Evolutionary conservation across 2,113 vertebrate genomes (phyloP).

Genomic region (Pluvianellus socialis): DNA sequence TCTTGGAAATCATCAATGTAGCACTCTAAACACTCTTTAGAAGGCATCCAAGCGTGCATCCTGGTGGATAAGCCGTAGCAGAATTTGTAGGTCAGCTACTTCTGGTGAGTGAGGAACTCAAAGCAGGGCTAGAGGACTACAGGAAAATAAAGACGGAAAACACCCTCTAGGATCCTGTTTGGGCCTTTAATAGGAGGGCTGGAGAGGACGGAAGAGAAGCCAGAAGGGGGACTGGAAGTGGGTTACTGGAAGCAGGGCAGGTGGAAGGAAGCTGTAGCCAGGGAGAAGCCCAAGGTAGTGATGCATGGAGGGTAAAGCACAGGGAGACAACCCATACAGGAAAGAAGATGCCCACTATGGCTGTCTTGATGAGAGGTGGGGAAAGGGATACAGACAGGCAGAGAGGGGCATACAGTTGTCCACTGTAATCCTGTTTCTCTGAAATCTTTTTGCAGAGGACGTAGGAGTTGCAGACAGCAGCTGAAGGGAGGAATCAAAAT

Average conservation of each 20-base stretch:
- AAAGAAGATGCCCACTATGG: not conserved
- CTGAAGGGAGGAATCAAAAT: not conserved
- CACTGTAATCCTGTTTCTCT: not conserved
- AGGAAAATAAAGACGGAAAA: not conserved
- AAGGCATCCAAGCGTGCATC: not conserved
- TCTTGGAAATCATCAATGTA: not conserved
- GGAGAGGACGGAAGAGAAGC: not conserved
- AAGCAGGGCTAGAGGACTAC: not conserved
- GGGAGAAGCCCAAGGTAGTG: not conserved
- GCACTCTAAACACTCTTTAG: not conserved
- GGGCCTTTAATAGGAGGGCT: not conserved
- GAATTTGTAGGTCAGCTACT: not conserved
- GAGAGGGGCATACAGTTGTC: not conserved
- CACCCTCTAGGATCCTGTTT: not conserved
- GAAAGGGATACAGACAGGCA: not conserved
- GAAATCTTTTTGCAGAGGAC: not conserved
- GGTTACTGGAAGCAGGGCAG: not conserved
- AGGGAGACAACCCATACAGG: accelerated
- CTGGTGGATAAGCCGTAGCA: not conserved
- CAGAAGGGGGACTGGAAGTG: not conserved
- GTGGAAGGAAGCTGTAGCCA: not conserved
- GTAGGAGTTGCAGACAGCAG: not conserved
- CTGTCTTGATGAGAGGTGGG: not conserved
- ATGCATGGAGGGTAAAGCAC: not conserved
- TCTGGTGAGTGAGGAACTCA: not conserved